These are phyloP conservation scores for Gerris lacustris DNA, from an alignment of 2,888 invertebrate species.

Conservation along the genomic window DNA sequence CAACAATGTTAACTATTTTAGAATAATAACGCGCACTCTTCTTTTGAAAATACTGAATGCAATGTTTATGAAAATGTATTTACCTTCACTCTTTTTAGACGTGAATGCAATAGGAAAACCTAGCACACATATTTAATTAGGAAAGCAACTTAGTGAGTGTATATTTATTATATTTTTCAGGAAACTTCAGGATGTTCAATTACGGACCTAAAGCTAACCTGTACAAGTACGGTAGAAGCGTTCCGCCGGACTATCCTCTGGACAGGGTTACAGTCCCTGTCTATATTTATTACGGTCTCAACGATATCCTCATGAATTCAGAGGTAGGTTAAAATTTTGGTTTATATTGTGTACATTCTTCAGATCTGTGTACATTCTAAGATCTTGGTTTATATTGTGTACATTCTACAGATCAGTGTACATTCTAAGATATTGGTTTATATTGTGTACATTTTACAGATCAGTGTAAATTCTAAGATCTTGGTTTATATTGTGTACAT, in stretches of 20 bases:
- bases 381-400: background rate
- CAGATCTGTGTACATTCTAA: too few relatives aligned
- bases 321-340: conserved; percentile 35
- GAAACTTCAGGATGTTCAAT: background rate
- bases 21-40: too few relatives aligned
- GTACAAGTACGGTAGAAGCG: conserved; percentile 43
- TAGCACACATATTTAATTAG: background rate
- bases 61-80: too few relatives aligned
- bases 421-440: too few relatives aligned
- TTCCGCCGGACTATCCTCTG: conserved; percentile 52
- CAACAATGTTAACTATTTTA: too few relatives aligned
- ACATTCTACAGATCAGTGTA: background rate
- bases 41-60: too few relatives aligned
- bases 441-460: too few relatives aligned
- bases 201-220: conserved; percentile 38
- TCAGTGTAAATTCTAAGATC: too few relatives aligned
- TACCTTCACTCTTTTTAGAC: too few relatives aligned
- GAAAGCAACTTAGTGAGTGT: background rate
- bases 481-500: too few relatives aligned
- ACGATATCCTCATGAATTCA: conserved; percentile 59
- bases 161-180: background rate
- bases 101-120: too few relatives aligned
- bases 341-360: background rate
- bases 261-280: conserved; percentile 49
- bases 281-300: conserved; percentile 51